Conservation (phyloP, 2,797 vertebrate species). For the Phrynocephalus guinanensis region DNA sequence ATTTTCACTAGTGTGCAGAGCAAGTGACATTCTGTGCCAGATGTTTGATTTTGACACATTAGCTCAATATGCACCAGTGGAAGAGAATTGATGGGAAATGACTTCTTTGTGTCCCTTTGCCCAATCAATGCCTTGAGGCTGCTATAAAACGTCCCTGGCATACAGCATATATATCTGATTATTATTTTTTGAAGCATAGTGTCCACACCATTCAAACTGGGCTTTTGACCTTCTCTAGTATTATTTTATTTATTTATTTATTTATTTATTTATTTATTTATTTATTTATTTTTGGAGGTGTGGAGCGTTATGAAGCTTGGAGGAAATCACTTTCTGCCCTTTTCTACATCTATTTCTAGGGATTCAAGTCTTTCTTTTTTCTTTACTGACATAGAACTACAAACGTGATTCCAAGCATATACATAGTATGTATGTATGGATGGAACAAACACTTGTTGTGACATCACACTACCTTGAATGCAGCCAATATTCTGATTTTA, state of each 20-base stretch:
- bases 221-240: too few relatives aligned
- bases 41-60: neutral
- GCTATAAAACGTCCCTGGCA: neutral
- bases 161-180: neutral
- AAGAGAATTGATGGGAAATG: neutral
- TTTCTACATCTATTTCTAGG: neutral
- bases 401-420: neutral
- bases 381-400: neutral
- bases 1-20: neutral
- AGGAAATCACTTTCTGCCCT: neutral
- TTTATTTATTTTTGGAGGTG: neutral
- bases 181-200: neutral
- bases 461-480: too few relatives aligned
- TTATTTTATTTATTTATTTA: too few relatives aligned
- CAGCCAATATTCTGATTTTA: too few relatives aligned
- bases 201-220: neutral
- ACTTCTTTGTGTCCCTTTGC: neutral
- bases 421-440: neutral
- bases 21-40: neutral
- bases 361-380: neutral
- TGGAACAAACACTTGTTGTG: neutral
- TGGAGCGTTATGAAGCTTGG: neutral
- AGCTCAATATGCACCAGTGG: neutral
- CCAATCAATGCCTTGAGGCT: neutral
- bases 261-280: too few relatives aligned